Base-by-base conservation (phyloP, 2,113 vertebrate genomes). In the Poeciliopsis prolifica region DNA sequence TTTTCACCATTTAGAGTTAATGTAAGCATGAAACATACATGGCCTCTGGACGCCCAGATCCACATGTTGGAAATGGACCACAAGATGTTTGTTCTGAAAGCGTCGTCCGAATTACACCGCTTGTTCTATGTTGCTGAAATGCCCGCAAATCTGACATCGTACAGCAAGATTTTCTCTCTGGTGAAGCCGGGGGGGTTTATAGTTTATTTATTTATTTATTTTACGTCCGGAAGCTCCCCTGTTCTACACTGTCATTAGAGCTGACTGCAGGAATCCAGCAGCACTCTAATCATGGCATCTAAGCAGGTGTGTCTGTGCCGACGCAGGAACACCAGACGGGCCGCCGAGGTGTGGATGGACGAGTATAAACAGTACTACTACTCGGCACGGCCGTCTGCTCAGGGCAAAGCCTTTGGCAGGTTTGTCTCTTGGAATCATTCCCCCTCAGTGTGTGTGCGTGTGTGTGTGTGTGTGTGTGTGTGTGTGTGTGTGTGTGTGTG, bases 311-410 rank as follows among this genome's bases (percentile, higher is more conserved):
- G 75, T 90, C 48, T 12, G 0, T 84, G 75, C 89, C 48, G 6
- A 0, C 5, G 12, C 85, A 99, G 98, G 94, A 99, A 99, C 86
- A 99, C 98, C 54, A 96, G 97, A 65, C 95, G 98, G 63, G 97
- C 98, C 0, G 98, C 97, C 0, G 98, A 99, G 87, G 98, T 99
- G 30, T 99, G 98, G 98, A 99, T 99, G 98, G 98, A 99, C 37
- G 97, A 99, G 1, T 99, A 97, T 89, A 99, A 99, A 76, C 97
- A 98, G 79, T 96, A 97, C 88, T 99, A 99, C 86, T 99, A 99
- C 0, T 96, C 97, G 26, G 98, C 98, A 0, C 92, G 98, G 48
- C 98, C 98, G 0, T 98, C 98, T 0, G 98, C 98, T 60, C 95
- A 98, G 17, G 97, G 98, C 28, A 99, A 98, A 78, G 93, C 96